phyloP scores from a whole-genome alignment of 2,888 invertebrate genomes.

The Oxytorus armatus region DNA sequence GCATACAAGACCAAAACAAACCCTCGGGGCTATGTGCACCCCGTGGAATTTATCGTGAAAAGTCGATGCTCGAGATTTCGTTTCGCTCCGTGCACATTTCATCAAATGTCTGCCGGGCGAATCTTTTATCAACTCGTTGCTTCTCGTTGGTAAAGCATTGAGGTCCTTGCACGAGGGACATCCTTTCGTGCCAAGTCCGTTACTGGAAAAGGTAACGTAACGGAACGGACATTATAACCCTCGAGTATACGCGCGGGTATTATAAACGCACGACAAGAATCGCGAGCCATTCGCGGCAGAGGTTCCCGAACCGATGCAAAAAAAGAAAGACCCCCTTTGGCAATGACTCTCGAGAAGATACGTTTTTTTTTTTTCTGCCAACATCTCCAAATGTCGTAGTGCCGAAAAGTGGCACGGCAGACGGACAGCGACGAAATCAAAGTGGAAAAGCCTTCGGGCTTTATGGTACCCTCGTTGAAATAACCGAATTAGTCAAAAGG shows the following conservation, averaged over 20 bases:
- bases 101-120: conserved; percentile 39
- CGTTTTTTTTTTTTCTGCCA: conserved; percentile 25
- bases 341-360: conserved; percentile 16
- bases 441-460: conserved; percentile 54
- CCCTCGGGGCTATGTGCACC: conserved; percentile 32
- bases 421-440: conserved; percentile 17
- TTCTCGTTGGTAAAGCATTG: background rate
- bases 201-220: conserved; percentile 11
- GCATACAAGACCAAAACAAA: conserved; percentile 1
- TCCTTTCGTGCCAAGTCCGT: conserved; percentile 1
- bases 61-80: conserved; percentile 38
- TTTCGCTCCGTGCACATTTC: conserved; percentile 32
- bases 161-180: conserved; percentile 28
- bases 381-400: conserved; percentile 58
- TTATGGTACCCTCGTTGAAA: conserved; percentile 14
- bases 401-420: conserved; percentile 7
- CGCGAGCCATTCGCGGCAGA: conserved; percentile 3
- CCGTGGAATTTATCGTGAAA: conserved; percentile 40
- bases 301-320: conserved; percentile 32
- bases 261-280: no score
- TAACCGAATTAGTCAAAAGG: conserved; percentile 59
- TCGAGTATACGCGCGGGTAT: background rate
- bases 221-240: background rate
- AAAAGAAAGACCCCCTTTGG: conserved; percentile 25
- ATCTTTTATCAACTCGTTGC: conserved; percentile 8